These are phyloP conservation scores for Psephotus haematonotus DNA, from an alignment of 2,113 vertebrate species.

Conservation along the genomic window DNA sequence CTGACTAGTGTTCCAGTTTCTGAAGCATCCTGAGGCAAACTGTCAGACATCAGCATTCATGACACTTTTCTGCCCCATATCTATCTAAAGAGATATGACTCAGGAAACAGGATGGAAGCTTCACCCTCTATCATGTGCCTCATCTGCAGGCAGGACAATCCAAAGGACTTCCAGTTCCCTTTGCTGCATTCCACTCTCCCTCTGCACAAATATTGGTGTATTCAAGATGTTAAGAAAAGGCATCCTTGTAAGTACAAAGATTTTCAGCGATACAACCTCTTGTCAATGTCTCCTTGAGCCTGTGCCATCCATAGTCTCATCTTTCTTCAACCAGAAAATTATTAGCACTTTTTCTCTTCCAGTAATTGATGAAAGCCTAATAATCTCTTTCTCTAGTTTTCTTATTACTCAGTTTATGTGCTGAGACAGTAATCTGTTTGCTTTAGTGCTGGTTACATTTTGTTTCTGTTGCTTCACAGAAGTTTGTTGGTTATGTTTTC, in stretches of 20 bases:
- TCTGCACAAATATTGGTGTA: background rate
- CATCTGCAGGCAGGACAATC: background rate
- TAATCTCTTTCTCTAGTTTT: background rate
- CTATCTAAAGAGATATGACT: background rate
- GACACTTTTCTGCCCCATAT: background rate
- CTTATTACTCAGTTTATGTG: background rate
- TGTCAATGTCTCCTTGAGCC: background rate
- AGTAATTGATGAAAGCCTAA: background rate
- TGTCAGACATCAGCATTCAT: background rate
- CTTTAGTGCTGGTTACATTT: background rate
- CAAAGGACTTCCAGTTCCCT: background rate
- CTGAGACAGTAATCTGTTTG: slow-evolving; percentile 15
- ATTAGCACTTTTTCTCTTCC: background rate
- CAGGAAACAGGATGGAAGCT: background rate
- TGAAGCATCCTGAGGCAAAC: background rate
- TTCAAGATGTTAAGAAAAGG: background rate
- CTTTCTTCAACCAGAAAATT: background rate
- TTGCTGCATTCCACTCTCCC: background rate
- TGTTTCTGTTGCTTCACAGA: background rate
- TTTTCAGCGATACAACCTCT: background rate
- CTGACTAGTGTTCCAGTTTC: background rate
- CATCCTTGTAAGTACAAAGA: background rate
- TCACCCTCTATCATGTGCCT: background rate
- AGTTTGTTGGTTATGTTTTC: background rate
- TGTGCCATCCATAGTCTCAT: background rate